phyloP scores from a whole-genome alignment of 2,888 invertebrate species.

The Acanthococcus lagerstroemiae region DNA sequence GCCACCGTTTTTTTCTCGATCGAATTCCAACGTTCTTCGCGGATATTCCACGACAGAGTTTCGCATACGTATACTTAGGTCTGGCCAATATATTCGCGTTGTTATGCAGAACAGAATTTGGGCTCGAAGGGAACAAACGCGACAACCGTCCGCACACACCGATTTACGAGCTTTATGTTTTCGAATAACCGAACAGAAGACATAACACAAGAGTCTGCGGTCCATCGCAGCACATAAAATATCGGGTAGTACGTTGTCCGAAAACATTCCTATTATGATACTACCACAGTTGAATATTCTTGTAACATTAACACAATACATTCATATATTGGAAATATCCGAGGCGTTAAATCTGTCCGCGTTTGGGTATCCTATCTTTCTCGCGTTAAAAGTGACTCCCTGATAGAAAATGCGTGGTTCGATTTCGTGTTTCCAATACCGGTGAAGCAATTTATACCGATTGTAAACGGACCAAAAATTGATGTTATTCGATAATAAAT shows the following conservation, averaged over 20 bases:
- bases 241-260: not conserved
- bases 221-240: not conserved
- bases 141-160: too few species aligned
- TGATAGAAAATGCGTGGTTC: not conserved
- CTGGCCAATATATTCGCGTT: too few species aligned
- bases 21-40: too few species aligned
- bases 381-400: not conserved
- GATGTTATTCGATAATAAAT: constrained; percentile 22
- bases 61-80: too few species aligned
- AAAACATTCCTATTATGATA: not conserved
- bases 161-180: not conserved
- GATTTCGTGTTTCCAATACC: constrained; percentile 1
- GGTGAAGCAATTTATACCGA: constrained; percentile 14
- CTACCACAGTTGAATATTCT: not conserved
- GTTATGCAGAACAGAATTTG: too few species aligned
- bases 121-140: too few species aligned
- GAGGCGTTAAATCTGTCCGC: not conserved
- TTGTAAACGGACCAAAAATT: constrained; percentile 24
- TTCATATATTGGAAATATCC: not conserved
- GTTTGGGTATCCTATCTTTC: not conserved
- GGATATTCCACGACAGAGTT: too few species aligned
- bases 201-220: too few species aligned
- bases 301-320: not conserved
- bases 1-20: too few species aligned
- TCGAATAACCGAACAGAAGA: too few species aligned